Conservation (phyloP, 2,888 invertebrate species). For the Tetranychus piercei region DNA sequence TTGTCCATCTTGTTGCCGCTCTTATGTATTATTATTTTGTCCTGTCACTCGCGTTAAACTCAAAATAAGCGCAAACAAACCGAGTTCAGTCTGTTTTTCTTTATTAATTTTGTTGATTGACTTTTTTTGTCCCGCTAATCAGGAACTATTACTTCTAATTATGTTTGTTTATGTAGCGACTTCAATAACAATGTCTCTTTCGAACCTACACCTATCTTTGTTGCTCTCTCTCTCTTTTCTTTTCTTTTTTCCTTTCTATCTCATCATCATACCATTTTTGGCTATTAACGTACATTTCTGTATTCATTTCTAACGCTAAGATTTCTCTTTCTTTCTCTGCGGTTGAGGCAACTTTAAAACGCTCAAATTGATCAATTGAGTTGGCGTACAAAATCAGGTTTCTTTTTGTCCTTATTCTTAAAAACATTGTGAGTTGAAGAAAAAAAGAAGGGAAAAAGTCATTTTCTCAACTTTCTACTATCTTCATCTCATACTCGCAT, state of each 20-base stretch:
- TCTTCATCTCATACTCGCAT: neutral
- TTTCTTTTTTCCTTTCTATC: constrained; percentile 11
- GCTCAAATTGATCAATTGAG: neutral
- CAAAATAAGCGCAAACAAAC: too few species aligned
- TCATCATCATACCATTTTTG: neutral
- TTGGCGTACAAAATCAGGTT: constrained; percentile 1
- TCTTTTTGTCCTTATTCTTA: constrained; percentile 5
- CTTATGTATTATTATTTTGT: neutral
- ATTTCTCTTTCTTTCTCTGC: constrained; percentile 7
- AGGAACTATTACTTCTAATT: too few species aligned
- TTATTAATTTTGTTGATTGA: neutral
- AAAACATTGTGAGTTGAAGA: constrained; percentile 7
- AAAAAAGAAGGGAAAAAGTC: neutral
- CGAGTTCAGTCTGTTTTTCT: neutral
- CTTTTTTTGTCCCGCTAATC: neutral
- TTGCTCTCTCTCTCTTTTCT: constrained; percentile 6
- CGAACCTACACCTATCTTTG: neutral
- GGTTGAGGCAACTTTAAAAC: neutral
- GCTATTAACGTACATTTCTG: constrained; percentile 8
- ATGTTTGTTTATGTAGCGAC: neutral
- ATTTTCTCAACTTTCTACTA: neutral
- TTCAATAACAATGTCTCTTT: constrained; percentile 1
- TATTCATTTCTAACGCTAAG: neutral
- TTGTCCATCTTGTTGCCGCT: neutral
- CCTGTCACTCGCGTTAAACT: too few species aligned